phyloP scores from a whole-genome alignment of 2,888 invertebrate genomes.

The Microdon myrmicae region DNA sequence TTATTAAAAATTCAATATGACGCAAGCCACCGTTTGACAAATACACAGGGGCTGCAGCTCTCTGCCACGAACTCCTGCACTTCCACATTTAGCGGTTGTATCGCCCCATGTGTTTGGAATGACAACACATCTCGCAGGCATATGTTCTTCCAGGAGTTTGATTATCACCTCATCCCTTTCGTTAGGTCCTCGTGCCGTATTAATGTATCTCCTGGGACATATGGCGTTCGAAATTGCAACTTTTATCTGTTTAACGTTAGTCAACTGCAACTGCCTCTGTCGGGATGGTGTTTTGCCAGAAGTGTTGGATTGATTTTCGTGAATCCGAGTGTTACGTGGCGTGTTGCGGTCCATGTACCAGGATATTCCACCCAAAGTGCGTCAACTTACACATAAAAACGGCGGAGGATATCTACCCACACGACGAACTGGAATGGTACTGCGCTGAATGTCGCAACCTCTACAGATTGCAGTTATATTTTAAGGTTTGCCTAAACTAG shows the following conservation, averaged over 20 bases:
- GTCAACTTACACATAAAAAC: constrained; percentile 56
- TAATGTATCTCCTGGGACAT: constrained; percentile 53
- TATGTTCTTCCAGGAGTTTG: constrained; percentile 33
- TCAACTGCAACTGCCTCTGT: constrained; percentile 25
- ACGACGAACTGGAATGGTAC: constrained; percentile 61
- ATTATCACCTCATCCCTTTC: constrained; percentile 25
- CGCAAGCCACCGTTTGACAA: constrained; percentile 23
- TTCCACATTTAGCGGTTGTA: constrained; percentile 15
- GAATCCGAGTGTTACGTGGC: constrained; percentile 56
- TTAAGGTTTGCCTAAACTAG: constrained; percentile 64
- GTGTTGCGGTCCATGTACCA: constrained; percentile 63
- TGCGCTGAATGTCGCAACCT: constrained; percentile 62
- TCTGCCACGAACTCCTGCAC: constrained; percentile 1
- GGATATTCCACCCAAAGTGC: constrained; percentile 61
- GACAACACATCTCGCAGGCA: constrained; percentile 39
- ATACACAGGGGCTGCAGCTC: neutral
- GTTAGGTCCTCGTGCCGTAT: constrained; percentile 38
- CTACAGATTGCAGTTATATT: constrained; percentile 64
- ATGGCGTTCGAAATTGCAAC: constrained; percentile 32
- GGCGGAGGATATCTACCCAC: constrained; percentile 52
- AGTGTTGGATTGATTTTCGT: constrained; percentile 65
- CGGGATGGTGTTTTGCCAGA: constrained; percentile 63
- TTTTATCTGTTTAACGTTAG: constrained; percentile 12
- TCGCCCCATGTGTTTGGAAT: constrained; percentile 28
- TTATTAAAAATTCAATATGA: constrained; percentile 47